Evolutionary conservation across 2,888 invertebrate species (phyloP).

Genomic region (Anagyrus pseudococci): DNA sequence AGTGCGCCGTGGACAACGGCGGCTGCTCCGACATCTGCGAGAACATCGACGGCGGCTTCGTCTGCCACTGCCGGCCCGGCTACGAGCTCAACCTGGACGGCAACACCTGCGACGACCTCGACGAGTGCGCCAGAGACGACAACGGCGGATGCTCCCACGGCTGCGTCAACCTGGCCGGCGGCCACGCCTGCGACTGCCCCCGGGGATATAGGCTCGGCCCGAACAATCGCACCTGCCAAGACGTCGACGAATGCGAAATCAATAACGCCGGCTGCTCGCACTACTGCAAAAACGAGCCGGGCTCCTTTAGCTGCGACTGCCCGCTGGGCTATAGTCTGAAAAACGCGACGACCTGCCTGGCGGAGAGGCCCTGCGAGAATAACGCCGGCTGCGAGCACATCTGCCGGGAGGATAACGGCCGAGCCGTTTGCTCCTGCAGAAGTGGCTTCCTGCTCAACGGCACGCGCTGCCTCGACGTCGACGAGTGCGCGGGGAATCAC

Average conservation of each 20-base stretch:
- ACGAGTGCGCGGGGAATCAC: constrained; percentile 58
- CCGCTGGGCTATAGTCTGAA: constrained; percentile 56
- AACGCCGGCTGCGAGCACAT: constrained; percentile 63
- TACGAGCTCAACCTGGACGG: constrained; percentile 52
- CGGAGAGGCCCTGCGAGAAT: constrained; percentile 48
- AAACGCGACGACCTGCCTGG: too few species aligned
- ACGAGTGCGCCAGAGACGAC: constrained; percentile 51
- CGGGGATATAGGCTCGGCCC: constrained; percentile 59
- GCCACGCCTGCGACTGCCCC: constrained; percentile 65
- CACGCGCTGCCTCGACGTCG: constrained; percentile 58
- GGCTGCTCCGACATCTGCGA: constrained; percentile 63
- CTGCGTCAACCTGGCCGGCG: constrained; percentile 66
- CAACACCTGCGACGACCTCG: constrained; percentile 32
- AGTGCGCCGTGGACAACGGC: constrained; percentile 59
- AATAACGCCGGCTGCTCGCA: constrained; percentile 63
- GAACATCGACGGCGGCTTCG: constrained; percentile 63
- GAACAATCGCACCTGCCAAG: constrained; percentile 62
- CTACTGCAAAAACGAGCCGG: constrained; percentile 47
- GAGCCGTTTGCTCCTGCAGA: constrained; percentile 48
- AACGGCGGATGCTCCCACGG: constrained; percentile 57
- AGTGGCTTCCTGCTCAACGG: constrained; percentile 59
- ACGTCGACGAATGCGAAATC: constrained; percentile 60
- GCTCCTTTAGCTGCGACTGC: too few species aligned
- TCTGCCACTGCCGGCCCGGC: constrained; percentile 68
- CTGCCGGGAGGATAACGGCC: constrained; percentile 44